Base-by-base conservation (phyloP, 2,888 invertebrate genomes). In the Perizoma affinitatum region DNA sequence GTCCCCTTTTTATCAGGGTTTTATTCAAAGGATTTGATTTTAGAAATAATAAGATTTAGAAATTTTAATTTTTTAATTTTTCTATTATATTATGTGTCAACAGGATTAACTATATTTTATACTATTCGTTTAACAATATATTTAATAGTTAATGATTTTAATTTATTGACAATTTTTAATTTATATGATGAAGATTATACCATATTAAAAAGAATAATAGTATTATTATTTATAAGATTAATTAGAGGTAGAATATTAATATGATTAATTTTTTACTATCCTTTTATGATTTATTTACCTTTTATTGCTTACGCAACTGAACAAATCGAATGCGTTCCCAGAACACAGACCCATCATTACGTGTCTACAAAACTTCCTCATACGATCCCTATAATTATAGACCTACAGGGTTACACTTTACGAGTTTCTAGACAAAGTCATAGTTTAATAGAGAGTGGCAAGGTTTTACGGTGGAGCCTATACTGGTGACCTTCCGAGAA, bases 21-120 rank as follows among this genome's bases (percentile, higher is more conserved):
- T 94, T 95, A 94, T 87, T 94, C 94, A 35, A 94, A 94, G 41
- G 94, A 94, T 91, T 83, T 93, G 84, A 93, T 94, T 93, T 92
- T 94, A 83, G 94, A 94, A 68, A 73, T 93, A 69, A 81, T 93
- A 56, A 87, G 87, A 68, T 86, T 94, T 82, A 87, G 80, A 67
- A 86, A 87, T 87, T 76, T 93, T 80, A 93, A 94, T 93, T 74
- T 91, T 71, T 84, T 89, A 84, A 81, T 90, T 82, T 93, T 92
- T 86, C 79, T 93, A 72, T 82, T 93, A 76, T 93, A 88, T 86
- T 93, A 92, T 89, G 22, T 94, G 84, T 93, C 94, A 45, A 93
- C 93, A 0, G 93, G 93, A 0, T 87, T 94, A 78, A 94, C 94
- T 10, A 89, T 94, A 70, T 89, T 81, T 86, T 93, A 94, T 91